Base-by-base conservation (phyloP, 2,797 vertebrate genomes). In the Halcyon smyrnensis region DNA sequence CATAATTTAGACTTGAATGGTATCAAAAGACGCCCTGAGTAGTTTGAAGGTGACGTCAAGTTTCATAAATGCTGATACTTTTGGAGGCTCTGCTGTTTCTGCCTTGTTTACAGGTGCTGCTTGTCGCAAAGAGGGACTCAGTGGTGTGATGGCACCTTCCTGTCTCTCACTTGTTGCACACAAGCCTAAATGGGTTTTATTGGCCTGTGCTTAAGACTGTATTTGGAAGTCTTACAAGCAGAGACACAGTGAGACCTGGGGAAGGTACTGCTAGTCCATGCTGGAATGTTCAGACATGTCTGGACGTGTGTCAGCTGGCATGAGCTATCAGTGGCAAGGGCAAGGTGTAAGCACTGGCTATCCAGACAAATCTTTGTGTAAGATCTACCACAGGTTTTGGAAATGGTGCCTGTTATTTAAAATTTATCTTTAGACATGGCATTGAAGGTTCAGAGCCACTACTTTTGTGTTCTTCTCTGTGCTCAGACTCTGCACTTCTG, bases 211-310 rank as follows among this genome's bases (percentile, higher is more conserved):
- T 36, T 48, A 45, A 56, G 3, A 4, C 34, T 65, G 54, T 16
- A 23, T 25, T 39, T 0, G 8, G 28, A 53, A 36, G 11, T 9
- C 6, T 32, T 30, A 39, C 28, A 23, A 48, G 10, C 9, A 50
- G 36, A 69, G 63, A 43, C 48, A 64, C 25, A 8, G 21, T 13
- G 39, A 36, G 41, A 36, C 12, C 19, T 28, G 50, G 32, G 39
- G 71, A 71, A 71, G 0, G 0, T 10, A 7, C 5, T 36, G 5
- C 8, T 51, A 23, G 45, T 46, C 63, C 56, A 16, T 5, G 3
- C 7, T 13, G 28, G 28, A 11, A 17, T 32, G 17, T 51, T 28
- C 25, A 51, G 50, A 6, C 12, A 15, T 25, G 50, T 51, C 50
- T 51, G 50, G 25, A 32, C 4, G 12, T 18, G 28, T 30, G 50